phyloP scores from a whole-genome alignment of 2,888 invertebrate genomes.

The Agrilus mali region DNA sequence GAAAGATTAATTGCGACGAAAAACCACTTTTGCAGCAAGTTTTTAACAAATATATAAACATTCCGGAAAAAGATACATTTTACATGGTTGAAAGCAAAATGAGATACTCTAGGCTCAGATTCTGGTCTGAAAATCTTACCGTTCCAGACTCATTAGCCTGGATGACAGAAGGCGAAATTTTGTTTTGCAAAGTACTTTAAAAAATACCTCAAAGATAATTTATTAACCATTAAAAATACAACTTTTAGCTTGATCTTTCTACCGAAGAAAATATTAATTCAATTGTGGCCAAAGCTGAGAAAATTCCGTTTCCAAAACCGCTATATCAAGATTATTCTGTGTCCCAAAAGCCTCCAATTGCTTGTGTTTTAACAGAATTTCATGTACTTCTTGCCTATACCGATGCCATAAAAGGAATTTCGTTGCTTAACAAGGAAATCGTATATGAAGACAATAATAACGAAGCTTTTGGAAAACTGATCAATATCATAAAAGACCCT shows the following conservation, averaged over 20 bases:
- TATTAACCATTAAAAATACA: constrained; percentile 7
- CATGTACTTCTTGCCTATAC: constrained; percentile 75
- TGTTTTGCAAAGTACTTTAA: constrained; percentile 56
- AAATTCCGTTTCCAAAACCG: constrained; percentile 29
- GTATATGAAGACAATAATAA: constrained; percentile 77
- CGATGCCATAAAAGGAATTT: constrained; percentile 74
- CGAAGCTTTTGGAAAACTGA: constrained; percentile 65
- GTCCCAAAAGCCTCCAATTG: constrained; percentile 42
- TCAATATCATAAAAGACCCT: constrained; percentile 71
- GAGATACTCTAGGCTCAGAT: constrained; percentile 66
- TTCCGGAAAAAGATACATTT: constrained; percentile 53
- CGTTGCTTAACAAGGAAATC: constrained; percentile 70
- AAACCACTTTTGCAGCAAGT: constrained; percentile 68
- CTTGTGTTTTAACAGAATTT: constrained; percentile 80
- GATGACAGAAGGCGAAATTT: constrained; percentile 75
- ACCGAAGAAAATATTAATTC: constrained; percentile 25
- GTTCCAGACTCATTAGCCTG: constrained; percentile 74
- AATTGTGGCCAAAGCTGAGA: constrained; percentile 15
- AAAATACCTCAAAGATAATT: constrained; percentile 2
- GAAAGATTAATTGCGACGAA: constrained; percentile 61
- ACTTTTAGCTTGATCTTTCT: constrained; percentile 37
- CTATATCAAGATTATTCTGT: constrained; percentile 26
- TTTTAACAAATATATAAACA: constrained; percentile 63
- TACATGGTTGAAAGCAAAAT: constrained; percentile 54
- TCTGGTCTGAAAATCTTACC: constrained; percentile 56